Evolutionary conservation across 2,888 invertebrate genomes (phyloP).

Genomic region (Eretmocerus hayati): DNA sequence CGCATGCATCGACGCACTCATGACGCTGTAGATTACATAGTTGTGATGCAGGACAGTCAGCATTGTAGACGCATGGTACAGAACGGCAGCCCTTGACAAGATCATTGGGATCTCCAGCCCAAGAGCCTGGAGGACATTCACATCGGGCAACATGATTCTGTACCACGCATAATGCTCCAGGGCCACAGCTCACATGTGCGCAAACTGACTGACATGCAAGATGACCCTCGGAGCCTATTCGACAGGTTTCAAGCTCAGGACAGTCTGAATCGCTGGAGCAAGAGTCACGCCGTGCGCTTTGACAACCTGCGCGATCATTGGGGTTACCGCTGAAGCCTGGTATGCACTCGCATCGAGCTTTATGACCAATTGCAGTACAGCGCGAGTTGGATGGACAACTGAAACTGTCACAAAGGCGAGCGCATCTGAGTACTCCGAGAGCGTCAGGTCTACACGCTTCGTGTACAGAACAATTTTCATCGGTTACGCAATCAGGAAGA

Average conservation of each 20-base stretch:
- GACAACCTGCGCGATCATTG: constrained; percentile 82
- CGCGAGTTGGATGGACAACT: constrained; percentile 79
- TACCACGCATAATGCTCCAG: constrained; percentile 78
- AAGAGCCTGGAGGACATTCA: constrained; percentile 82
- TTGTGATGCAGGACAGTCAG: constrained; percentile 72
- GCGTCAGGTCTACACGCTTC: constrained; percentile 77
- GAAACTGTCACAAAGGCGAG: constrained; percentile 68
- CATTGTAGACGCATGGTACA: constrained; percentile 80
- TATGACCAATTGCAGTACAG: constrained; percentile 67
- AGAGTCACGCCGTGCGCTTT: constrained; percentile 62
- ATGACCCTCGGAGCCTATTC: constrained; percentile 51
- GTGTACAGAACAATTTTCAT: constrained; percentile 63
- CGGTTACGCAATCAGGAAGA: constrained; percentile 69
- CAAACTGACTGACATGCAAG: constrained; percentile 73
- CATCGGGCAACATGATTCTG: constrained; percentile 87
- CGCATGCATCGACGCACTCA: constrained; percentile 74
- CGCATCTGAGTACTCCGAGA: constrained; percentile 77
- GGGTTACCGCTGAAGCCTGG: constrained; percentile 82
- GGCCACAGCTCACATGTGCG: constrained; percentile 70
- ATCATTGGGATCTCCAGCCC: constrained; percentile 79
- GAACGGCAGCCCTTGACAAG: constrained; percentile 65
- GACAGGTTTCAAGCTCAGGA: constrained; percentile 73
- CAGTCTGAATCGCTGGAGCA: constrained; percentile 78
- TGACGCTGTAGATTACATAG: constrained; percentile 77
- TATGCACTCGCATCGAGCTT: constrained; percentile 76